Base-by-base conservation (phyloP, 2,888 invertebrate genomes). In the Xanthorhoe designata region DNA sequence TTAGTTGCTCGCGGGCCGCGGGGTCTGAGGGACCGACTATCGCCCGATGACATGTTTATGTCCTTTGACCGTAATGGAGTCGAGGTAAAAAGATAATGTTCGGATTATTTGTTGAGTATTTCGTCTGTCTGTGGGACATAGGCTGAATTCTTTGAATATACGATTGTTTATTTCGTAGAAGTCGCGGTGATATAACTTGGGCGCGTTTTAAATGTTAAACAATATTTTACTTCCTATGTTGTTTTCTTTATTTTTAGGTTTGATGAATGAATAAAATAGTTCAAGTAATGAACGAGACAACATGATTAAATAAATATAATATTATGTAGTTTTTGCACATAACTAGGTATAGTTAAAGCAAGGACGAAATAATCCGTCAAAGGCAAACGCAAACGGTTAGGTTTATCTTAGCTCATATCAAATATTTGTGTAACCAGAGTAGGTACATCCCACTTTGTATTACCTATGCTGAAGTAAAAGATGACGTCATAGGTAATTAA, bases 1-100 rank as follows among this genome's bases (percentile, higher is more conserved):
- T 38, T n/a, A 17, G 17, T 42, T 19, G 32, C 7, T 32, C 7
- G 32, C 32, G 32, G 32, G 24, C 24, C 24, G 24, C 61, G 54
- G 0, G 38, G 51, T 58, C 64, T 52, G 32, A 54, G 57, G 24
- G 61, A 56, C 59, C 59, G 52, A 55, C 49, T 77, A 81, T 81
- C 79, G 75, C 54, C 68, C 81, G 87, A 82, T 85, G 87, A 87
- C 87, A 87, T 87, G 78, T 87, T 87, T 87, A 87, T 82, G 81
- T 77, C 75, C 63, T 63, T 66, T 66, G 52, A 62, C 61, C 68
- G 64, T 68, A 72, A 72, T 70, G 70, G 67, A 60, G 50, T 49
- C 55, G 55, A 47, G 54, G 15, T 47, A 66, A 62, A 63, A 66
- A 67, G 67, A 67, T 67, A 63, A 63, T 67, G 63, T 42, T 35